Conservation (phyloP, 2,888 invertebrate genomes). For the Sisyra terminalis region DNA sequence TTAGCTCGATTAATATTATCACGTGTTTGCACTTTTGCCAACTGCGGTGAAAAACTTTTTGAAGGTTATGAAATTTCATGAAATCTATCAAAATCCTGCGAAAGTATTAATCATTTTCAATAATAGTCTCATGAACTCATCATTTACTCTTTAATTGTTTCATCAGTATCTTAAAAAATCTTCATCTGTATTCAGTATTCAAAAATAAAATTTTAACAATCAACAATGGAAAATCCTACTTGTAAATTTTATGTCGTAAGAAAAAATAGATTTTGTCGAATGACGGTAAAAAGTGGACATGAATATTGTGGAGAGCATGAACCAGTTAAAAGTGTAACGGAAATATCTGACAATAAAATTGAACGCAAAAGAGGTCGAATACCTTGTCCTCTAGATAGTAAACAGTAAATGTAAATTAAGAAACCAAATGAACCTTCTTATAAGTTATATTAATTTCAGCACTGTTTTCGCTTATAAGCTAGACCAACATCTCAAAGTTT, state of each 20-base stretch:
- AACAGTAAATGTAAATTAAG: conserved; percentile 49
- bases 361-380: conserved; percentile 30
- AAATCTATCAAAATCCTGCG: too few relatives aligned
- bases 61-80: too few relatives aligned
- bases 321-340: conserved; percentile 16
- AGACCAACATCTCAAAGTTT: conserved; percentile 50
- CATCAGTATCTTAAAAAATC: too few relatives aligned
- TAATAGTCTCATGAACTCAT: too few relatives aligned
- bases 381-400: conserved; percentile 54
- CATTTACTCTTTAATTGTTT: too few relatives aligned
- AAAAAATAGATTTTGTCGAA: conserved; percentile 59
- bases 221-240: conserved; percentile 17
- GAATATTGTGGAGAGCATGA: conserved; percentile 60
- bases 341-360: conserved; percentile 11
- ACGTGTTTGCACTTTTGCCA: too few relatives aligned
- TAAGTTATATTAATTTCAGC: conserved; percentile 32
- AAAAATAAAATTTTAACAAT: too few relatives aligned
- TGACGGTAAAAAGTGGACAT: conserved; percentile 51
- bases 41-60: too few relatives aligned
- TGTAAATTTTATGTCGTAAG: conserved; percentile 49
- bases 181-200: too few relatives aligned
- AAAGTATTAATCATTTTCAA: too few relatives aligned
- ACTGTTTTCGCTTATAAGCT: conserved; percentile 51
- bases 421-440: too few relatives aligned
- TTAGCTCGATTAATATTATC: too few relatives aligned